Percentiles rank a stretch among this genome's conserved stretches.
Evolutionary conservation across 2,888 invertebrate species (phyloP).

Genomic region (Stramonita haemastoma): DNA sequence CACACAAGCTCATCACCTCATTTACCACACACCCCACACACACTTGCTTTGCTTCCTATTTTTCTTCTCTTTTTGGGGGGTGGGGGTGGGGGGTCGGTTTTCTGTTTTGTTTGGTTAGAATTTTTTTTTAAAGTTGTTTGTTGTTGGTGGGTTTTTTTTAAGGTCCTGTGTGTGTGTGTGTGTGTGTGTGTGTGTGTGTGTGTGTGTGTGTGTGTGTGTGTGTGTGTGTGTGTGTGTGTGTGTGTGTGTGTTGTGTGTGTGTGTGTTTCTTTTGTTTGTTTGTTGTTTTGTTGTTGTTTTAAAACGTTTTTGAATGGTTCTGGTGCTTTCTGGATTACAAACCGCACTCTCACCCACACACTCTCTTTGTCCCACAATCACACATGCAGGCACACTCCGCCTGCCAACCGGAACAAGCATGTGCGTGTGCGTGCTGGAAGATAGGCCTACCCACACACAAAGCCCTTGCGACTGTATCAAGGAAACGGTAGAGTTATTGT

Average conservation of each 20-base stretch:
- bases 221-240: slow-evolving; percentile 6
- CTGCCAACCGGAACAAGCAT: background rate
- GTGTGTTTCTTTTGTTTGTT: background rate
- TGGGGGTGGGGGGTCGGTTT: background rate
- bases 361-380: background rate
- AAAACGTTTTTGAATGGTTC: background rate
- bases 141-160: too few relatives aligned
- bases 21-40: background rate
- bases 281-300: background rate
- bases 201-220: background rate
- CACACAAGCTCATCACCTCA: background rate
- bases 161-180: background rate
- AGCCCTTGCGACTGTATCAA: background rate
- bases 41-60: background rate
- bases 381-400: background rate
- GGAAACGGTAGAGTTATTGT: too few relatives aligned
- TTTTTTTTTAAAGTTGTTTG: background rate
- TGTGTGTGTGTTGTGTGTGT: background rate
- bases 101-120: background rate
- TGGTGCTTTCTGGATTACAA: background rate
- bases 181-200: background rate
- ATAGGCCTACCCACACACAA: background rate
- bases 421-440: background rate
- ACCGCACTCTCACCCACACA: too few relatives aligned
- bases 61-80: background rate